These are phyloP conservation scores for Conomelus anceps DNA, from an alignment of 2,888 invertebrate species.

Conservation along the genomic window DNA sequence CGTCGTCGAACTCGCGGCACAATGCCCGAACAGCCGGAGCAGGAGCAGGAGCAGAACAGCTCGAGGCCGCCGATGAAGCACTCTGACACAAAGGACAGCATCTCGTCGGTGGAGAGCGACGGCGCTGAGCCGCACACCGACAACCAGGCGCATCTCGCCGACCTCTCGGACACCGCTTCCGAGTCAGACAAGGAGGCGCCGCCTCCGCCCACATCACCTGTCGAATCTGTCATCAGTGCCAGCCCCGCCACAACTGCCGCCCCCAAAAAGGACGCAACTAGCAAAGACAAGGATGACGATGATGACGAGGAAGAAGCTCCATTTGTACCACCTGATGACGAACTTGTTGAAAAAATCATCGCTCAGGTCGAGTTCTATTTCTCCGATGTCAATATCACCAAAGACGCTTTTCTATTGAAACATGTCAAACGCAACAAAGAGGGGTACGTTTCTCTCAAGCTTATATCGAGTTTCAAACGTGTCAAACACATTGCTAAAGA, in stretches of 20 bases:
- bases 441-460: constrained; percentile 88
- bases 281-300: constrained; percentile 14
- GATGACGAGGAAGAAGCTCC: constrained; percentile 50
- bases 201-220: constrained; percentile 43
- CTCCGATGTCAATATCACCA: constrained; percentile 88
- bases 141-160: constrained; percentile 55
- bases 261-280: constrained; percentile 42
- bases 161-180: constrained; percentile 59
- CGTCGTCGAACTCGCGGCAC: background rate
- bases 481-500: constrained; percentile 91
- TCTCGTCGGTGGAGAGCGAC: constrained; percentile 56
- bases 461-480: constrained; percentile 91
- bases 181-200: constrained; percentile 40
- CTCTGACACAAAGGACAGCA: constrained; percentile 52
- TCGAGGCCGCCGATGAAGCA: constrained; percentile 45
- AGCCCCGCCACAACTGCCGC: constrained; percentile 42
- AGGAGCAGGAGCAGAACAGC: background rate
- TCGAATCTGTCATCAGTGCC: constrained; percentile 24
- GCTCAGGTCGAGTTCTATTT: constrained; percentile 93
- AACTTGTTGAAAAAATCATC: constrained; percentile 69
- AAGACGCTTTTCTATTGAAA: constrained; percentile 90
- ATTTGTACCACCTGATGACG: constrained; percentile 61
- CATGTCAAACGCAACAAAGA: constrained; percentile 92
- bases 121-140: constrained; percentile 47
- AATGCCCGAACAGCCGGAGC: background rate